Evolutionary conservation across 2,113 vertebrate genomes (phyloP).

Genomic region (Ceyx cyanopectus): DNA sequence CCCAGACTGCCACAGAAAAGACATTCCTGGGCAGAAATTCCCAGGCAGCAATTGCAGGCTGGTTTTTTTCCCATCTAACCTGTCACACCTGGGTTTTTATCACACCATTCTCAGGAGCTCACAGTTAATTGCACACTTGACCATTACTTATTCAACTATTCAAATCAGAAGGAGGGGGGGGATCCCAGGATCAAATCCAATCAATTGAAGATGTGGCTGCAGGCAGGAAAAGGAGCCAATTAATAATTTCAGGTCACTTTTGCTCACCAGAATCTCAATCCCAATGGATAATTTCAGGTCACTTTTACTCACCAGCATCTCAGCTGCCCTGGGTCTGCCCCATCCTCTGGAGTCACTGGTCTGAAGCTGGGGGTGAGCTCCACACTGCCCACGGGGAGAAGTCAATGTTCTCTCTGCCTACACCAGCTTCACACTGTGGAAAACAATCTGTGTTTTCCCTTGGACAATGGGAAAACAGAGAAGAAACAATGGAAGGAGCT

Average conservation of each 20-base stretch:
- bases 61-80: not conserved
- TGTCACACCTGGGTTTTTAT: not conserved
- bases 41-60: not conserved
- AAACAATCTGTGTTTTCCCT: conserved; percentile 5
- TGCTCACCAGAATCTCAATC: not conserved
- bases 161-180: not conserved
- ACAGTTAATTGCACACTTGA: not conserved
- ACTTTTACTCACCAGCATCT: not conserved
- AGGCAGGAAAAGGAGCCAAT: not conserved
- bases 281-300: not conserved
- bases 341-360: not conserved
- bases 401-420: not conserved
- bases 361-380: not conserved
- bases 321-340: not conserved
- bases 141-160: not conserved
- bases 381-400: not conserved
- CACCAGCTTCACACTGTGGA: not conserved
- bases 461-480: conserved; percentile 21
- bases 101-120: not conserved
- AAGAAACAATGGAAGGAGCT: conserved; percentile 15
- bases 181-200: not conserved
- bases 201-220: not conserved
- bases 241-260: not conserved
- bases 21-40: too few relatives aligned
- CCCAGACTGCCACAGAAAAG: too few relatives aligned